phyloP scores from a whole-genome alignment of 2,797 vertebrate species.

The Pitangus sulphuratus region DNA sequence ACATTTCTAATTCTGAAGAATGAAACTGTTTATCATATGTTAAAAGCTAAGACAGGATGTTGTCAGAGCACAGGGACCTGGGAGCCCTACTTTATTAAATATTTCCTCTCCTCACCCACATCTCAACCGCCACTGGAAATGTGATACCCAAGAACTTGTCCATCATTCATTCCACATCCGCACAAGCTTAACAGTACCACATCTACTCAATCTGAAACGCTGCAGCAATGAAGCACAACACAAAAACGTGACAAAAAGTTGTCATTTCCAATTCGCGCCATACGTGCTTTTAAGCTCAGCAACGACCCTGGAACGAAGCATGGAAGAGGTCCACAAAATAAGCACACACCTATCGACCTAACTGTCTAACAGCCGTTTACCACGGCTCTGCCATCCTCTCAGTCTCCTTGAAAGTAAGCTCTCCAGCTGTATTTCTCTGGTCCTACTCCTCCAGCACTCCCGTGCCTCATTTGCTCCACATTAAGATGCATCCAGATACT shows the following conservation, averaged over 20 bases:
- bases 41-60: background rate
- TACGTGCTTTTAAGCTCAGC: accelerated
- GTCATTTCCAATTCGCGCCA: background rate
- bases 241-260: background rate
- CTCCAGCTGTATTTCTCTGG: background rate
- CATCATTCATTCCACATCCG: background rate
- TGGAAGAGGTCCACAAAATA: background rate
- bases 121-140: background rate
- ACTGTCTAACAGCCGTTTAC: background rate
- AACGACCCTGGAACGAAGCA: background rate
- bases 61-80: background rate
- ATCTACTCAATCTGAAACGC: background rate
- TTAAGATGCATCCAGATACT: background rate
- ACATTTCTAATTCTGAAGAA: background rate
- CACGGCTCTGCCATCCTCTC: background rate
- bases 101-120: background rate
- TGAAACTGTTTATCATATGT: background rate
- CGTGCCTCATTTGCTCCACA: background rate
- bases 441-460: background rate
- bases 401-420: background rate
- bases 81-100: background rate
- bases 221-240: background rate
- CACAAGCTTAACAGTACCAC: background rate
- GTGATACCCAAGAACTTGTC: background rate
- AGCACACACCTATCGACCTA: accelerated